Base-by-base conservation (phyloP, 2,888 invertebrate genomes). In the Eremobia ochroleuca region DNA sequence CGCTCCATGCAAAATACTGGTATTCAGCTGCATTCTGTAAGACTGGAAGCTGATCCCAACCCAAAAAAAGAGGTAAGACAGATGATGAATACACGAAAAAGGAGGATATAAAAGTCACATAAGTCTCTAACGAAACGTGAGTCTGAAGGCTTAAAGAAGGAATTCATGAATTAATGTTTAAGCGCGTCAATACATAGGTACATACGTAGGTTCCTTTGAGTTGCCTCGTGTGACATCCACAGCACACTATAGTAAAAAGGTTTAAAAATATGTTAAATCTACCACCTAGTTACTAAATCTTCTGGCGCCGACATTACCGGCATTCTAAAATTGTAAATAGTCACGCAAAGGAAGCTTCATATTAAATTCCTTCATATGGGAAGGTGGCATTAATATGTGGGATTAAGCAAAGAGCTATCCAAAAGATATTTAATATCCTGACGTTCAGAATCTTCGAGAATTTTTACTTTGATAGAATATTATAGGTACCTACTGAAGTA, bases 281-380 rank as follows among this genome's bases (percentile, higher is more conserved):
- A 9, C 37, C 52, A 61, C 28, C 37, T 1, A 62, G 61, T 64
- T 68, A 68, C 68, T 49, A 69, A 81, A 81, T 80, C 71, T 65
- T 73, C 74, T 58, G n/a, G 37, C 70, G 34, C 34, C 55, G 28
- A 72, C 31, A 64, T 77, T 34, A 64, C 15, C 2, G 69, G 62
- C 78, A 82, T 85, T 72, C 77, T 72, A 65, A 80, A 87, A 79
- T 79, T 66, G 61, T 76, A 77, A 71, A 77, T 75, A 71, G 78
- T 66, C 78, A 85, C 82, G 85, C 77, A 85, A 68, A 68, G 82
- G 69, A 77, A 72, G 77, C 61, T 78, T 75, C 62, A 76, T 87
- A 86, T 86, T 86, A 86, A 86, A 86, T 87, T 85, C 86, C 78
- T 67, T 13, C 40, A 67, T 72, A 81, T 71, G 70, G 69, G 81